Evolutionary conservation across 2,113 vertebrate species (phyloP).

Genomic region (Tenebrosternarchus preto): DNA sequence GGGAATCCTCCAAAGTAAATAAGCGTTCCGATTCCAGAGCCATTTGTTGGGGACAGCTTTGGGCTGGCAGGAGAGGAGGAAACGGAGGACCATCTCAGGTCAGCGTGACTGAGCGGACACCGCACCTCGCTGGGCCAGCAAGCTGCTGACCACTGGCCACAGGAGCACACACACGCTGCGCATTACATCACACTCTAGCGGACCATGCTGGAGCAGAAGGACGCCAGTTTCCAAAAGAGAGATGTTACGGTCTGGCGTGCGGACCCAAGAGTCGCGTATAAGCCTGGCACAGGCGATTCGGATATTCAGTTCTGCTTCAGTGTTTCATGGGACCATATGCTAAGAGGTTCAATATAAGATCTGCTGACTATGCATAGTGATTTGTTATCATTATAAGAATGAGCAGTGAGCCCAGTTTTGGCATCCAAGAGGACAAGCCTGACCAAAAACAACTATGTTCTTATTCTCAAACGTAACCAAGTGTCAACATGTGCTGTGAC

Average conservation of each 20-base stretch:
- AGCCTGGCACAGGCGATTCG: neutral
- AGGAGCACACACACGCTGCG: slow-evolving; percentile 40
- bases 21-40: slow-evolving; percentile 29
- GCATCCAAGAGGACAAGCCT: neutral
- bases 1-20: slow-evolving; percentile 46
- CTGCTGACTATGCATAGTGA: neutral
- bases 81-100: slow-evolving; percentile 39
- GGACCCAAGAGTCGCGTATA: neutral
- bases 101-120: slow-evolving; percentile 19
- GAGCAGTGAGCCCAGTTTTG: neutral
- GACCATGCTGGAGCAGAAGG: neutral
- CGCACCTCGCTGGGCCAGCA: slow-evolving; percentile 49
- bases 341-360: neutral
- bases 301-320: slow-evolving; percentile 11
- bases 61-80: slow-evolving; percentile 42
- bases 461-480: neutral
- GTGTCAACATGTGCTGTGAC: neutral
- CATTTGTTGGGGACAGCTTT: slow-evolving; percentile 43
- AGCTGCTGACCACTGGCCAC: slow-evolving; percentile 44
- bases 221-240: neutral
- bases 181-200: slow-evolving; percentile 54
- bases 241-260: neutral
- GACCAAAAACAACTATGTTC: neutral
- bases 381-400: neutral
- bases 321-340: neutral